Base-by-base conservation (phyloP, 1,140 invertebrate species). In the Tetragonula clypearis region DNA sequence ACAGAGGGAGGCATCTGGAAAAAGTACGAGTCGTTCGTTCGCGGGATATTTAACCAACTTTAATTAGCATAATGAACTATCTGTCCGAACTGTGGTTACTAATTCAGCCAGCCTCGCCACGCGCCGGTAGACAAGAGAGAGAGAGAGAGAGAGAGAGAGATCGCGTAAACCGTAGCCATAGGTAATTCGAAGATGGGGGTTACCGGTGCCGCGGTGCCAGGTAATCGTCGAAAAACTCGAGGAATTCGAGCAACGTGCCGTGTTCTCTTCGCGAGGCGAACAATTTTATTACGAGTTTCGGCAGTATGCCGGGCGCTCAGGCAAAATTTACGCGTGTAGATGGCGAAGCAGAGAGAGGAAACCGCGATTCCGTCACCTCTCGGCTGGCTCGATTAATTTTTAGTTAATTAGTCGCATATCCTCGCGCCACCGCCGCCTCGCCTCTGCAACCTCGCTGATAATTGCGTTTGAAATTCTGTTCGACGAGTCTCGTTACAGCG, bases 41-140 rank as follows among this genome's bases (percentile, higher is more conserved):
- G 41, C 77, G 19, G 86, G 26, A 80, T 90, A 90, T 86, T 90
- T 85, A 55, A 69, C 82, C 86, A 86, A 90, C 89, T 88, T 90
- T 90, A 90, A 90, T 90, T 90, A 90, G 76, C 82, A 90, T 90
- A 90, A 90, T 90, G 89, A 90, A 88, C 89, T 86, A 90, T 87
- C 79, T 49, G 79, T 85, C 86, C 82, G 53, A 80, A 89, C 82
- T 89, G 84, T 83, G 83, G 84, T 90, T 85, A 73, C 88, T 81
- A 90, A 86, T 90, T 88, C 74, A 73, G 58, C 79, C 56, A 41
- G 49, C 30, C 62, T 74, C 62, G 26, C 49, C 69, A 66, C 53
- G 60, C 19, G 23, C 41, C 8, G 75, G 17, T n/a, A 55, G 30
- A 23, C 19, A n/a, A n/a, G 30, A 30, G 30, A 30, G 30, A 30